Base-by-base conservation (phyloP, 1,140 invertebrate species). In the Drosophila hydei region DNA sequence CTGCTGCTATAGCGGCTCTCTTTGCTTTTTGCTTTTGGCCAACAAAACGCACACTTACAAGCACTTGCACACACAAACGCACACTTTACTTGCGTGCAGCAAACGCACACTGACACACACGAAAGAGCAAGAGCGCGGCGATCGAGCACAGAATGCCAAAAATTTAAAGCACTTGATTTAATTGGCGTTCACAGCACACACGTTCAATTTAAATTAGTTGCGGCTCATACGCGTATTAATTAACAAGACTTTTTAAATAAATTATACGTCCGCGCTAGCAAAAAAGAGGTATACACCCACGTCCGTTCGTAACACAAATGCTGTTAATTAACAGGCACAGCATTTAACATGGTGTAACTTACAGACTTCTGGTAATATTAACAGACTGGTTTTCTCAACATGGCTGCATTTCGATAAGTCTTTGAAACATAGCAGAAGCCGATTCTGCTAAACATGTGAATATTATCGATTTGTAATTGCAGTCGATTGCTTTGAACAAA, bases 1-100 rank as follows among this genome's bases (percentile, higher is more conserved):
- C 43, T 62, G 75, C 54, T 79, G 56, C 55, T 80, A 73, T 36
- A 59, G 79, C 64, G 77, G 74, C 80, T 71, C 81, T 80, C 81
- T 77, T 67, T 76, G 62, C 75, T 56, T 72, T 72, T 72, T 72
- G 63, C 70, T 72, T 72, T 72, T 72, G 63, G 70, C 70, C 70
- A 72, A 72, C 70, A 69, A 47, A 56, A 67, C 75, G 63, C 79
- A 72, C 58, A 60, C 61, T 25, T 56, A 73, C 55, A 61, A 55
- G 55, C 45, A 68, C 51, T 67, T 43, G 59, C 47, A 56, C 51
- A 72, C 69, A 79, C 76, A 62, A 50, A 63, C 62, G 47, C 59
- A 72, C 56, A 72, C 33, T 38, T 36, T 19, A 56, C 52, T 55
- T 59, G 58, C 62, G 55, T 71, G 63, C 61, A 19, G 70, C 61